Evolutionary conservation across 2,113 vertebrate species (phyloP).

Genomic region (Chrysemys picta): DNA sequence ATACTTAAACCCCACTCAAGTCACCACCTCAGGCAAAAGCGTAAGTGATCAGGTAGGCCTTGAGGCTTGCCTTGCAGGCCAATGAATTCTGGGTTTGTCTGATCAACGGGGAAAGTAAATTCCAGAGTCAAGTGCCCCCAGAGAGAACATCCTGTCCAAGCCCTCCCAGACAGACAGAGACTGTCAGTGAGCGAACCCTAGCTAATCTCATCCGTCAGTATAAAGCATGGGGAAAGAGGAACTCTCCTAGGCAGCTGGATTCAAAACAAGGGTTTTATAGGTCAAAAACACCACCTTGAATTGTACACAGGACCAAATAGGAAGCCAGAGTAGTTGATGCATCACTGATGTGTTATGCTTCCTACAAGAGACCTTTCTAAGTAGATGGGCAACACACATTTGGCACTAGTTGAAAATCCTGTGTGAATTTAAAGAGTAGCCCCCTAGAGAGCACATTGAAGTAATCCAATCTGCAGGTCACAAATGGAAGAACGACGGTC

Average conservation of each 20-base stretch:
- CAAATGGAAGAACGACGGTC: accelerated
- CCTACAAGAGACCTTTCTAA: accelerated
- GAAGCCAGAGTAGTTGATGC: not conserved
- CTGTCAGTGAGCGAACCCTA: not conserved
- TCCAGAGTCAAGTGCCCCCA: not conserved
- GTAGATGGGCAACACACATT: accelerated
- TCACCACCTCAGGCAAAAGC: not conserved
- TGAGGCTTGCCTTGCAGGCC: not conserved
- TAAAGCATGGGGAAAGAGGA: not conserved
- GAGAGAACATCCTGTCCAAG: constrained; percentile 20
- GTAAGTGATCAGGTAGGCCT: not conserved
- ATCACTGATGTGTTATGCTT: accelerated
- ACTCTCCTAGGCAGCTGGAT: not conserved
- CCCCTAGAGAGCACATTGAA: accelerated
- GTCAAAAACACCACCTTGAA: constrained; percentile 18
- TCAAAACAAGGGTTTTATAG: not conserved
- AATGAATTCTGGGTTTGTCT: constrained; percentile 37
- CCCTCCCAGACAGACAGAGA: constrained; percentile 38
- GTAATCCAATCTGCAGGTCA: not conserved
- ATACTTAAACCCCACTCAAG: not conserved
- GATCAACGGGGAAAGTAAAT: not conserved
- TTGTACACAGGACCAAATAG: accelerated
- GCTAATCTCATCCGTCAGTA: constrained; percentile 50
- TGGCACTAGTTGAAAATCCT: accelerated
- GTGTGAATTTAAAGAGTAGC: not conserved